Percentiles rank a stretch among this genome's conserved stretches.
Conservation (phyloP, 2,797 vertebrate genomes). For the Clarias platycephalus region DNA sequence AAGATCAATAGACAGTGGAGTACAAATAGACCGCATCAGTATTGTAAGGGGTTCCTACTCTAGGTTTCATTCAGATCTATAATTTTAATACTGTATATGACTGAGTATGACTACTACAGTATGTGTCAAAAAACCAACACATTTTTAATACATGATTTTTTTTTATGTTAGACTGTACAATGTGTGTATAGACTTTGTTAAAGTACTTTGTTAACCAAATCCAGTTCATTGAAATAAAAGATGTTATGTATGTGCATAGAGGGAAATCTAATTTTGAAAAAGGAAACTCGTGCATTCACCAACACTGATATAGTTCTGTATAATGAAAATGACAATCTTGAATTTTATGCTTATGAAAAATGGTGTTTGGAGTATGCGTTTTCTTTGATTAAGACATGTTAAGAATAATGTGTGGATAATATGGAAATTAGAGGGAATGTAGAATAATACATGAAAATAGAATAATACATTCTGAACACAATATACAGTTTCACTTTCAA, state of each 20-base stretch:
- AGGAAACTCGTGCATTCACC: background rate
- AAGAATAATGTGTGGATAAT: no score
- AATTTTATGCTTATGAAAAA: background rate
- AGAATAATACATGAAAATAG: no score
- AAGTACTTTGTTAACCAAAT: conserved; percentile 14
- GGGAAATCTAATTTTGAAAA: background rate
- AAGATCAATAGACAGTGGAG: background rate
- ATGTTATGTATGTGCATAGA: background rate
- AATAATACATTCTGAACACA: no score
- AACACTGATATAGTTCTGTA: background rate
- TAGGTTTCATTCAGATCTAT: background rate
- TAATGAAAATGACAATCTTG: background rate
- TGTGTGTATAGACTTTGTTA: conserved; percentile 11
- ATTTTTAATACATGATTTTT: conserved; percentile 13
- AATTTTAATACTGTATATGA: conserved; percentile 3
- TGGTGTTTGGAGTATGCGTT: background rate
- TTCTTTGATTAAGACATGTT: background rate
- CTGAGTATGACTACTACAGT: background rate
- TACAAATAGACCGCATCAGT: background rate
- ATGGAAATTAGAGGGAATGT: no score
- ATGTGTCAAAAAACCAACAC: background rate
- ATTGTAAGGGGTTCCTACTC: background rate
- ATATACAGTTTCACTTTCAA: no score
- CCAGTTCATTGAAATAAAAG: background rate
- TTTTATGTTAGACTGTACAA: background rate